Percentiles rank a stretch among this genome's conserved stretches.
These are phyloP conservation scores for Gadus chalcogrammus DNA, from an alignment of 2,113 vertebrate species.

Conservation along the genomic window DNA sequence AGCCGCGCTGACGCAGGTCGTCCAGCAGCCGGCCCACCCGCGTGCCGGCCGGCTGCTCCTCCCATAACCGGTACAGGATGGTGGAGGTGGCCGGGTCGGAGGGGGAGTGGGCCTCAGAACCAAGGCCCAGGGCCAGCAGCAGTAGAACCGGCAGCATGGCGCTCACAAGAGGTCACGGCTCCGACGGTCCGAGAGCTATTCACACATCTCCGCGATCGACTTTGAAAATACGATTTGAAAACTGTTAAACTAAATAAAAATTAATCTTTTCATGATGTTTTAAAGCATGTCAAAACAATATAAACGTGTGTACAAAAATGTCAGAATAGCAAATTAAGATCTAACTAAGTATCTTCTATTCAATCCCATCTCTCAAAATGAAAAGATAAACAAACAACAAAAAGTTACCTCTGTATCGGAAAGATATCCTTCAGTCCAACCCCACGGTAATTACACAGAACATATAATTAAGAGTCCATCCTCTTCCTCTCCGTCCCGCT, in stretches of 20 bases:
- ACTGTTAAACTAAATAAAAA: not conserved
- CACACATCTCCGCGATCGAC: conserved; percentile 23
- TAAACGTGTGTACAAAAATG: not conserved
- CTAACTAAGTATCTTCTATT: not conserved
- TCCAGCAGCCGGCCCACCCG: conserved; percentile 79
- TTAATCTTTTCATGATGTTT: not conserved
- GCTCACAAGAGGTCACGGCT: conserved; percentile 22
- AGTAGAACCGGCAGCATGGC: conserved; percentile 62
- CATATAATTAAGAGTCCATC: conserved; percentile 22
- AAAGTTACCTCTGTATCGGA: conserved; percentile 6
- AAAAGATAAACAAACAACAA: not conserved
- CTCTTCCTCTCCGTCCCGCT: conserved; percentile 15
- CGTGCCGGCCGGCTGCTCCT: conserved; percentile 82
- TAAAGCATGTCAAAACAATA: not conserved
- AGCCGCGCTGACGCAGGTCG: conserved; percentile 72
- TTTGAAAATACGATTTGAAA: not conserved
- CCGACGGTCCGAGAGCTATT: conserved; percentile 20
- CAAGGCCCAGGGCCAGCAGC: conserved; percentile 52
- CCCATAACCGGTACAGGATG: conserved; percentile 77
- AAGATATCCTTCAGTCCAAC: conserved; percentile 8
- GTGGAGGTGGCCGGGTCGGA: conserved; percentile 47
- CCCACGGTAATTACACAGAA: conserved; percentile 21
- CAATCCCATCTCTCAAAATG: too few species aligned
- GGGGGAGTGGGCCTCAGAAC: conserved; percentile 24
- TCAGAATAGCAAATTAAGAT: not conserved